phyloP scores from a whole-genome alignment of 2,888 invertebrate genomes.

The Agriopis leucophaearia region DNA sequence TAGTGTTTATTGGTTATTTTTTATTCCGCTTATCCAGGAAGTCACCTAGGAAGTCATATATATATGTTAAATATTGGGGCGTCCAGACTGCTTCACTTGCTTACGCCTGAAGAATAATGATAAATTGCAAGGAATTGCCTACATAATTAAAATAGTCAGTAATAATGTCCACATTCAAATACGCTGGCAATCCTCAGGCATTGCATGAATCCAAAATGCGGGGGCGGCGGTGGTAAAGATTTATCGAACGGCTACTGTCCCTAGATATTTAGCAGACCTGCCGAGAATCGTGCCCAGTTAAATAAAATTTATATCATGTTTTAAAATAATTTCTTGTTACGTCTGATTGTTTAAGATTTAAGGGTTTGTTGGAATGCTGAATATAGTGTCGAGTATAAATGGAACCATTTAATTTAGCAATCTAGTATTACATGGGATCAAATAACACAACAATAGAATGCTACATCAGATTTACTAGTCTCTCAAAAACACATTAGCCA shows the following conservation, averaged over 20 bases:
- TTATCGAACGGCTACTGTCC: conserved; percentile 75
- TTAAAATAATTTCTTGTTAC: conserved; percentile 59
- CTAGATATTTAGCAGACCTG: conserved; percentile 47
- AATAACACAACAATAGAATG: neutral
- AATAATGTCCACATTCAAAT: neutral
- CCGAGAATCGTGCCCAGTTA: conserved; percentile 55
- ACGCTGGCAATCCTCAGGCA: conserved; percentile 5
- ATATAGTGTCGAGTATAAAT: conserved; percentile 1
- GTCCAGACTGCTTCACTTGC: too few species aligned
- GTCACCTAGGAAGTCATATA: too few species aligned
- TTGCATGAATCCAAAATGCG: conserved; percentile 51
- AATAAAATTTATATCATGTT: conserved; percentile 66
- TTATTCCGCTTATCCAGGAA: too few species aligned
- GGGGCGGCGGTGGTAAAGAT: conserved; percentile 72
- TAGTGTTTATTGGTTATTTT: too few species aligned
- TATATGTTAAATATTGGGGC: too few species aligned
- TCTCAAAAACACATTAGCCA: neutral
- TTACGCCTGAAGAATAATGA: too few species aligned
- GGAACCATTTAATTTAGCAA: neutral
- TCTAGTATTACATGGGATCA: neutral
- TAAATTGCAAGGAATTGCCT: too few species aligned
- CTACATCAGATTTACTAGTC: neutral
- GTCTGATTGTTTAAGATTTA: conserved; percentile 39
- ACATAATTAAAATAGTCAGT: too few species aligned
- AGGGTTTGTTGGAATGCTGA: conserved; percentile 18